These are phyloP conservation scores for Fragum fragum DNA, from an alignment of 2,888 invertebrate species.

Conservation along the genomic window DNA sequence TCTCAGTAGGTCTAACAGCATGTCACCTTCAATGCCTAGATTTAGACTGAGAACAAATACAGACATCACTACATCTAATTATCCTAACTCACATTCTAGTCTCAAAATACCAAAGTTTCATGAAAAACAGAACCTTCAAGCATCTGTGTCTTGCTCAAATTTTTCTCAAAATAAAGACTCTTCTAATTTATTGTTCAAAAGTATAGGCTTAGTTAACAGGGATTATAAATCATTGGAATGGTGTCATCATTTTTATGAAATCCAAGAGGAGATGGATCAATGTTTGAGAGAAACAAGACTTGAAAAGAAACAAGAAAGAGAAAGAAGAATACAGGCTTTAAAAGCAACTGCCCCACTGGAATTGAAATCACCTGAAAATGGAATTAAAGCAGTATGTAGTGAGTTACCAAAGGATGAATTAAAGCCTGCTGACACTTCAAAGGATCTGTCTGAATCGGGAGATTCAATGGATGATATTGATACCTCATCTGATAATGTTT, in stretches of 20 bases:
- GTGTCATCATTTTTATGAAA: conserved; percentile 79
- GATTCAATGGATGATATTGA: conserved; percentile 67
- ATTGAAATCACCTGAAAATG: conserved; percentile 4
- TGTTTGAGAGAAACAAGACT: conserved; percentile 61
- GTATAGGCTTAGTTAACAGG: conserved; percentile 49
- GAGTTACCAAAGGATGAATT: conserved; percentile 33
- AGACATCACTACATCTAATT: conserved; percentile 29
- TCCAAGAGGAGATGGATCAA: conserved; percentile 81
- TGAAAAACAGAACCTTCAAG: conserved; percentile 61
- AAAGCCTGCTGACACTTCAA: conserved; percentile 7
- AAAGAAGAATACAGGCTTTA: conserved; percentile 2
- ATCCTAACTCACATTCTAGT: conserved; percentile 55
- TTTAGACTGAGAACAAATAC: conserved; percentile 54
- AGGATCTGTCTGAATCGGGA: conserved; percentile 60
- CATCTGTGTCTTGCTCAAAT: conserved; percentile 67
- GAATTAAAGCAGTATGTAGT: conserved; percentile 12
- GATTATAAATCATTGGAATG: conserved; percentile 78
- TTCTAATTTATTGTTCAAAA: conserved; percentile 2
- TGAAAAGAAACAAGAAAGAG: conserved; percentile 45
- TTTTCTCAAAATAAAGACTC: conserved; percentile 42
- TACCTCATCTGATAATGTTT: conserved; percentile 67
- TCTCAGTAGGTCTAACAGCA: conserved; percentile 43
- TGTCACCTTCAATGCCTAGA: conserved; percentile 44
- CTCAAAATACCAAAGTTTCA: conserved; percentile 61
- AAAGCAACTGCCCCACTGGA: not conserved